These are phyloP conservation scores for Burhinus oedicnemus DNA, from an alignment of 2,113 vertebrate species.

Conservation along the genomic window DNA sequence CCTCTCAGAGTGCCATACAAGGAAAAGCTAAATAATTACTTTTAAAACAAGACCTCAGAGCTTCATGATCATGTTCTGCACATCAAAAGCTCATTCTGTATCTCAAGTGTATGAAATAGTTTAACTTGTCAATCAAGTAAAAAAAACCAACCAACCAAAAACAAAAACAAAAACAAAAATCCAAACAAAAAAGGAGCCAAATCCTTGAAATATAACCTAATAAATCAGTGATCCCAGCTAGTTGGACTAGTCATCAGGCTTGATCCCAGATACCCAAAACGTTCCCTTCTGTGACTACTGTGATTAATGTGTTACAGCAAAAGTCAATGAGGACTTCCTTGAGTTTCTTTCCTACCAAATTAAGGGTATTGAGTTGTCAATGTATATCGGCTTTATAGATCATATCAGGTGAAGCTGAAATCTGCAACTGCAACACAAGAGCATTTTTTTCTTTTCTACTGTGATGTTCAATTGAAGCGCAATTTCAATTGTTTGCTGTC, in stretches of 20 bases:
- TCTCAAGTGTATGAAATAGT: not conserved
- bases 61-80: not conserved
- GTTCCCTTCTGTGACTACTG: not conserved
- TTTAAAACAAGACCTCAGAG: not conserved
- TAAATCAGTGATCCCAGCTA: not conserved
- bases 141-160: not conserved
- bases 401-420: not conserved
- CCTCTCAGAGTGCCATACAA: not conserved
- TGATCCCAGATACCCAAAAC: not conserved
- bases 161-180: not conserved
- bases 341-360: not conserved
- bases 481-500: not conserved
- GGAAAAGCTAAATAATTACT: constrained; percentile 20
- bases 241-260: not conserved
- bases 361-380: not conserved
- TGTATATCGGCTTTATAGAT: not conserved
- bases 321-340: not conserved
- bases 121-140: not conserved
- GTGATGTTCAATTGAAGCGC: not conserved
- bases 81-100: not conserved
- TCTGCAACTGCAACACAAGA: not conserved
- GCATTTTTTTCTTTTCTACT: not conserved
- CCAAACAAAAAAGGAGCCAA: not conserved
- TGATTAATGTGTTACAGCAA: not conserved
- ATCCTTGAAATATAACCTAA: not conserved